These are phyloP conservation scores for Glaucopsyche alexis DNA, from an alignment of 2,888 invertebrate genomes.

Conservation along the genomic window DNA sequence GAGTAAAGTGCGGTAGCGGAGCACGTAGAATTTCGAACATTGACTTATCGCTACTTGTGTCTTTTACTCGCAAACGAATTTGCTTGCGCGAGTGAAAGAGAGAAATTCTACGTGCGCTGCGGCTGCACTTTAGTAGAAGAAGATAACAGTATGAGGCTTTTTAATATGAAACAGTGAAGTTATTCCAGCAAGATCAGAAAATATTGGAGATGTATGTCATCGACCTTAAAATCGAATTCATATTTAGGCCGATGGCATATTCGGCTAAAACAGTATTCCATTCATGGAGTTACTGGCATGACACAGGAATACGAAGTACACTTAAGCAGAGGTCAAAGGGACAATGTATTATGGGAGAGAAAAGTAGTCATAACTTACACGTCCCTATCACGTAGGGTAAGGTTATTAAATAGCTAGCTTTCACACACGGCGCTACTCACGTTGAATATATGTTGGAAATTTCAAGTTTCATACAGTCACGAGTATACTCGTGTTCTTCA, in stretches of 20 bases:
- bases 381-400: background rate
- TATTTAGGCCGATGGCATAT: background rate
- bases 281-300: background rate
- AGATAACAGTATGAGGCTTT: no score
- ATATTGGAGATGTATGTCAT: background rate
- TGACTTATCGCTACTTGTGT: no score
- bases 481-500: no score
- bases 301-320: background rate
- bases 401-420: background rate
- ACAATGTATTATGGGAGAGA: slow-evolving; percentile 13
- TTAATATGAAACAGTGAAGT: no score
- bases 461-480: background rate
- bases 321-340: slow-evolving; percentile 1
- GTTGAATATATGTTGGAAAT: background rate
- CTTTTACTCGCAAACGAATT: no score
- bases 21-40: no score
- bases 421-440: background rate
- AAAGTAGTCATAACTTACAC: background rate
- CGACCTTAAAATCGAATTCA: background rate
- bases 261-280: background rate
- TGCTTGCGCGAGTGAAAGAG: no score
- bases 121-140: no score
- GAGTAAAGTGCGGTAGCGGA: no score
- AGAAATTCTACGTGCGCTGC: no score
- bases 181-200: no score